phyloP scores from a whole-genome alignment of 2,113 vertebrate species.

The Arenaria interpres region DNA sequence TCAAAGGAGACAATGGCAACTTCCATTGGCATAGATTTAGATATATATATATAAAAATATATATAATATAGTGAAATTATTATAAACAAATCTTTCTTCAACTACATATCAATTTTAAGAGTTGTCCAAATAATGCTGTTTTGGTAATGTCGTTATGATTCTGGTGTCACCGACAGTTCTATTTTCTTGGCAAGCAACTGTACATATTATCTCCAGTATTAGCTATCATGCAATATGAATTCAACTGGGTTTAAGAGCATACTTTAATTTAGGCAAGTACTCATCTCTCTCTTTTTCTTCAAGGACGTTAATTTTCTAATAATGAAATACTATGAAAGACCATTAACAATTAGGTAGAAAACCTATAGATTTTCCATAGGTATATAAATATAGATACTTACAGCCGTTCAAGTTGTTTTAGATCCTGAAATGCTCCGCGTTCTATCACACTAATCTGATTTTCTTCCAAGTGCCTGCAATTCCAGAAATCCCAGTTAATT shows the following conservation, averaged over 20 bases:
- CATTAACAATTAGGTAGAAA: neutral
- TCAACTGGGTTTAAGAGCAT: neutral
- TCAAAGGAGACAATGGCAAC: neutral
- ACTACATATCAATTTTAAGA: neutral
- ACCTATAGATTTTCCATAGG: neutral
- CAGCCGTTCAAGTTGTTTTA: constrained; percentile 95
- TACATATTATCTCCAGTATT: neutral
- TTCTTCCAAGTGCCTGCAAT: constrained; percentile 93
- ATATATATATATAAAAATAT: neutral
- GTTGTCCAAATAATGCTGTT: neutral
- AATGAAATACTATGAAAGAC: neutral
- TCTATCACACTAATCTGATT: constrained; percentile 96
- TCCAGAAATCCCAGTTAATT: constrained; percentile 48
- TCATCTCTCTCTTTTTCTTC: neutral
- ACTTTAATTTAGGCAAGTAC: neutral
- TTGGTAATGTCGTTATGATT: neutral
- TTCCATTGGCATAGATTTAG: neutral
- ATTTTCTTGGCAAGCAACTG: neutral
- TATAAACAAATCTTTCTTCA: neutral
- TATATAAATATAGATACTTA: constrained; percentile 76
- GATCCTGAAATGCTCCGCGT: constrained; percentile 96
- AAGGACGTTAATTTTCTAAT: neutral
- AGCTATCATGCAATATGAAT: neutral
- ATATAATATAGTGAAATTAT: neutral
- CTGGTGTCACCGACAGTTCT: neutral